These are phyloP conservation scores for Hermetia illucens DNA, from an alignment of 1,140 invertebrate species.

Conservation along the genomic window DNA sequence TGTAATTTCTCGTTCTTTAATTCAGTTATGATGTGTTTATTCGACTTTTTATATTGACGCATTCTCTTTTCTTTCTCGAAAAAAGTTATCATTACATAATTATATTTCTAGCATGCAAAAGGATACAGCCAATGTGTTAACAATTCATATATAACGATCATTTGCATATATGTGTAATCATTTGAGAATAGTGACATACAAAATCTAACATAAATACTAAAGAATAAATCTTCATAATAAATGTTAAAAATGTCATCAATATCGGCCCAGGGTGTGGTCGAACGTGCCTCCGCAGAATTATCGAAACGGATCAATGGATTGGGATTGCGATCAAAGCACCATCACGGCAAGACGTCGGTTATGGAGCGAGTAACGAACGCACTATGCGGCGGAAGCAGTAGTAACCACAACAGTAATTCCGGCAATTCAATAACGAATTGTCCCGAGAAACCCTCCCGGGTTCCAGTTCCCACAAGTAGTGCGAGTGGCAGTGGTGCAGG, in stretches of 20 bases:
- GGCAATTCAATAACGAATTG: constrained; percentile 10
- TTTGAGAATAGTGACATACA: too few species aligned
- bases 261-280: constrained; percentile 47
- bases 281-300: constrained; percentile 73
- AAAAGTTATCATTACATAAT: too few species aligned
- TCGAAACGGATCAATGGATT: constrained; percentile 76
- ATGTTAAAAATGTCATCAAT: constrained; percentile 27
- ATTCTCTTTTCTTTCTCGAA: too few species aligned
- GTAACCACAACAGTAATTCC: constrained; percentile 23
- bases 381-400: constrained; percentile 50
- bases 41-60: too few species aligned
- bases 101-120: too few species aligned
- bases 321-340: constrained; percentile 56
- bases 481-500: constrained; percentile 6
- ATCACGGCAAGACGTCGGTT: constrained; percentile 46
- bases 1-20: too few species aligned
- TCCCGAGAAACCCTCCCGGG: constrained; percentile 39
- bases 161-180: too few species aligned
- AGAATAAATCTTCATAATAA: too few species aligned
- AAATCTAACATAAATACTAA: too few species aligned
- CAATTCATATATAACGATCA: too few species aligned
- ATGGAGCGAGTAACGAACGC: constrained; percentile 75
- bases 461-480: constrained; percentile 6
- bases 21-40: too few species aligned
- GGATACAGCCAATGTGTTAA: too few species aligned